These are phyloP conservation scores for Camelus bactrianus DNA, from an alignment of 2,113 vertebrate species.

Conservation along the genomic window DNA sequence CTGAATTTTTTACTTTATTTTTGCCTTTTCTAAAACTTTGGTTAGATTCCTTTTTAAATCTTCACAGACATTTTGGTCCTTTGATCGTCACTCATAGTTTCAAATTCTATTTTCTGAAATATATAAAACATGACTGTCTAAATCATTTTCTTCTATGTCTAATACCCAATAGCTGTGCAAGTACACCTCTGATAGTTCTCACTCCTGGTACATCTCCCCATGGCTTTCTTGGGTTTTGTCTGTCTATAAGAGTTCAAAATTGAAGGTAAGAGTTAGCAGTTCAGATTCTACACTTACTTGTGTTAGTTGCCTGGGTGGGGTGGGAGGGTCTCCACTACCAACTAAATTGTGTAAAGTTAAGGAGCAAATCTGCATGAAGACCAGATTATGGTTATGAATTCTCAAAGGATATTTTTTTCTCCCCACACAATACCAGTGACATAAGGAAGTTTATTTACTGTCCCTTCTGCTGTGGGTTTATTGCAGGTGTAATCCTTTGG, in stretches of 20 bases:
- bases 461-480: background rate
- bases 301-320: background rate
- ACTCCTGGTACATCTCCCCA: background rate
- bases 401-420: background rate
- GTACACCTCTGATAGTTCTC: background rate
- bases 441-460: background rate
- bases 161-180: background rate
- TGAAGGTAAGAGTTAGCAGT: background rate
- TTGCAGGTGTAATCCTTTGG: background rate
- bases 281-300: background rate
- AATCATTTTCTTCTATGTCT: background rate
- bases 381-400: background rate
- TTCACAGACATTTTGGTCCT: background rate
- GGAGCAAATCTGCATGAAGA: background rate
- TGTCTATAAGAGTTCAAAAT: background rate
- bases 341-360: background rate
- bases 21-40: background rate
- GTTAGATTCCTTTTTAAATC: background rate
- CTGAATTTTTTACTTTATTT: background rate
- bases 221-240: background rate
- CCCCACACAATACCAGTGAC: background rate
- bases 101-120: conserved; percentile 5
- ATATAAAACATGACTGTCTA: background rate
- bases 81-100: background rate
- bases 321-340: background rate